Percentiles rank a stretch among this genome's conserved stretches.
phyloP scores from a whole-genome alignment of 2,888 invertebrate species.

The Cacoxenus indagator region DNA sequence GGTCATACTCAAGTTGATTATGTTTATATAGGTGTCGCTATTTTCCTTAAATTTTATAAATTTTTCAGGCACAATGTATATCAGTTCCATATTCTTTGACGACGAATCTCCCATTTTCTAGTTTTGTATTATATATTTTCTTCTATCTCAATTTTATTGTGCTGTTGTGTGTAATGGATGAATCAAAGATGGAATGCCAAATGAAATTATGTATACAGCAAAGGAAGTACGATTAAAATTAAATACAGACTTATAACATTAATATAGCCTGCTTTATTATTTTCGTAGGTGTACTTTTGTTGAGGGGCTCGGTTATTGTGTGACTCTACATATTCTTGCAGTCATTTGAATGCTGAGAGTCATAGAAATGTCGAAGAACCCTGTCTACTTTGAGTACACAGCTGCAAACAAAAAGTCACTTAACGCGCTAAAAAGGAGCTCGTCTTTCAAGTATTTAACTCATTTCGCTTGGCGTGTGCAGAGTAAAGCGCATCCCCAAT shows the following conservation, averaged over 20 bases:
- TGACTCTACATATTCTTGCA: slow-evolving; percentile 45
- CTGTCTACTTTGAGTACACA: background rate
- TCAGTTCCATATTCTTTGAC: too few species aligned
- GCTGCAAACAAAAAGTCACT: slow-evolving; percentile 13
- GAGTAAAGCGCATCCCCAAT: background rate
- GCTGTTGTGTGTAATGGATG: too few species aligned
- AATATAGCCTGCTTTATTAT: background rate
- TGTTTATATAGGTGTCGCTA: too few species aligned
- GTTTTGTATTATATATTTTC: too few species aligned
- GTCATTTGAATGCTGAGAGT: slow-evolving; percentile 43
- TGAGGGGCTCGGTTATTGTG: background rate
- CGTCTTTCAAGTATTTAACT: slow-evolving; percentile 9
- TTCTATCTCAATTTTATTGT: too few species aligned
- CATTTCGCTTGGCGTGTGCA: background rate
- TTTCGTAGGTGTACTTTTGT: background rate
- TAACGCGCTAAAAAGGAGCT: slow-evolving; percentile 5
- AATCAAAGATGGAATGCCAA: too few species aligned
- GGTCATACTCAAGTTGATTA: too few species aligned
- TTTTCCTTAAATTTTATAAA: too few species aligned
- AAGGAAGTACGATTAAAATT: too few species aligned
- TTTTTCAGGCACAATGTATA: too few species aligned
- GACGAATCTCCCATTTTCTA: too few species aligned
- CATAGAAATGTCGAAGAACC: slow-evolving; percentile 47
- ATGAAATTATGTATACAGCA: too few species aligned
- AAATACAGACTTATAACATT: background rate